Evolutionary conservation across 2,113 vertebrate genomes (phyloP).

Genomic region (Hemiprocne comata): DNA sequence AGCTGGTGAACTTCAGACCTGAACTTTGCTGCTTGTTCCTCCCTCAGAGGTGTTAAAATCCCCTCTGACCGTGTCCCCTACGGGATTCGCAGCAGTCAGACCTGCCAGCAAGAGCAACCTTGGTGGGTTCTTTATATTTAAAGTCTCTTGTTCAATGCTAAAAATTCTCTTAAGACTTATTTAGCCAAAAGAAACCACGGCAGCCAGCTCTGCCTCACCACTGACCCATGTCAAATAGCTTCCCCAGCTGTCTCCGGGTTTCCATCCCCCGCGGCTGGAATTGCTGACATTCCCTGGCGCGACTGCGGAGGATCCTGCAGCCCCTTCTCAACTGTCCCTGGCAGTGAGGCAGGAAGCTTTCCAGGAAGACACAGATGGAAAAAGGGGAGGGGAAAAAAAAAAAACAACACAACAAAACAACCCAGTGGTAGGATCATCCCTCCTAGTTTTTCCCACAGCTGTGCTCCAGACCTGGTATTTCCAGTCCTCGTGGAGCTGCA

Average conservation of each 20-base stretch:
- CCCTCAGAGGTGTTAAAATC: neutral
- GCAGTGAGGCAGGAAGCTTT: neutral
- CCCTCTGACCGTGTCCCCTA: neutral
- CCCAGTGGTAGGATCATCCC: neutral
- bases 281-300: neutral
- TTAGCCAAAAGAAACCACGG: neutral
- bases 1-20: neutral
- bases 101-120: neutral
- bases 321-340: neutral
- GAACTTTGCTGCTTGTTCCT: neutral
- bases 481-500: accelerated
- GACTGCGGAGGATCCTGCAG: neutral
- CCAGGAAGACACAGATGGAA: neutral
- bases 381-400: accelerated
- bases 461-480: accelerated
- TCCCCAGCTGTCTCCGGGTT: conserved; percentile 3
- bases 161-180: neutral
- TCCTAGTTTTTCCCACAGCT: neutral
- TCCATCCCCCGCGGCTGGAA: neutral
- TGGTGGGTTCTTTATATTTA: neutral
- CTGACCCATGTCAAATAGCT: neutral
- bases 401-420: neutral
- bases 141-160: neutral
- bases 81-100: accelerated
- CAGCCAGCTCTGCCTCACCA: neutral